Base-by-base conservation (phyloP, 2,797 vertebrate species). In the Varecia variegata region DNA sequence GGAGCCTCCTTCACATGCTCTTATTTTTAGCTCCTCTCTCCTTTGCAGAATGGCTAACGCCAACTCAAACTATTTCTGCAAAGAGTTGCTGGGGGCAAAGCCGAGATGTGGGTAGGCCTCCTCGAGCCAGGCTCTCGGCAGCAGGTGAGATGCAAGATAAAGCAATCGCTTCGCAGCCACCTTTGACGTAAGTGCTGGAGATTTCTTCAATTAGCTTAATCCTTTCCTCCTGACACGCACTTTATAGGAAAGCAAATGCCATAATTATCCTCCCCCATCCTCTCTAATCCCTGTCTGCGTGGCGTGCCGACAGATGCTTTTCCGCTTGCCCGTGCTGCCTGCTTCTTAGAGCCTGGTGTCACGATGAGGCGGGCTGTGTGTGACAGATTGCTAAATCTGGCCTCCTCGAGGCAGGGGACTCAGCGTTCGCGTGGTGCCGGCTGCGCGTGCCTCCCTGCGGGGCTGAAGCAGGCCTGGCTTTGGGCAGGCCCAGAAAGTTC, bases 11-110 rank as follows among this genome's bases (percentile, higher is more conserved):
- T 96, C 87, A 47, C 60, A 80, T 2, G 60, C 45, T 12, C 50
- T 93, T 97, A 94, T 93, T 98, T 98, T 97, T 98, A 96, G 96
- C 97, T 97, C 92, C 93, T 97, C 96, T 97, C 97, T 97, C 97
- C 93, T 97, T 97, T 98, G 97, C 97, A 96, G 97, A 98, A 98
- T 97, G 97, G 96, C 96, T 97, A 94, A 93, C 96, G 97, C 96
- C 95, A 95, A 98, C 98, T 98, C 94, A 97, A 93, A 97, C 92
- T 2, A 18, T 94, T 98, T 98, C 98, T 97, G 97, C 88, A 95
- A 97, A 97, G 84, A 97, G 96, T 92, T 93, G 90, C 97, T 77
- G 88, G 96, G 97, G 97, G 97, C 60, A 40, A 96, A 97, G 95
- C 30, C 90, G 92, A 96, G 93, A 96, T 96, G 91, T 93, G 95